phyloP scores from a whole-genome alignment of 2,797 vertebrate genomes.

The Carapus acus region DNA sequence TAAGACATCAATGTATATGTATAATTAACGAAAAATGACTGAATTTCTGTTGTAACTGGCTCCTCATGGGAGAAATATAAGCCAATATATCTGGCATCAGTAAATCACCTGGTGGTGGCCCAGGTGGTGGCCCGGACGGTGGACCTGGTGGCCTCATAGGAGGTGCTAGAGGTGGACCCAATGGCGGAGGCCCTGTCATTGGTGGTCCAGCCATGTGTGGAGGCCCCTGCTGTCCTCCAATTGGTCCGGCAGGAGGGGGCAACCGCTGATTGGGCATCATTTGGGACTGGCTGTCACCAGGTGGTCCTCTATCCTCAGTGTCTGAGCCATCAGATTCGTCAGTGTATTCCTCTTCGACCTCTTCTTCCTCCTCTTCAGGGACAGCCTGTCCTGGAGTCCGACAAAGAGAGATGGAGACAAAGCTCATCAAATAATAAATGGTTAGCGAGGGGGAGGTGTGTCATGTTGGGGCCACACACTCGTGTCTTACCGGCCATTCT shows the following conservation, averaged over 20 bases:
- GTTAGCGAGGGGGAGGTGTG: no score
- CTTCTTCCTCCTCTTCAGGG: conserved; percentile 89
- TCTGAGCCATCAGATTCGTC: conserved; percentile 78
- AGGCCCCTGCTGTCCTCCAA: conserved; percentile 70
- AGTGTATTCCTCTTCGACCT: conserved; percentile 86
- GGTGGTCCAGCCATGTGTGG: conserved; percentile 86
- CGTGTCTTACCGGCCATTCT: conserved; percentile 89
- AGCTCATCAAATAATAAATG: neutral
- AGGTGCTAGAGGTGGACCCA: conserved; percentile 91
- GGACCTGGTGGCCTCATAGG: conserved; percentile 93
- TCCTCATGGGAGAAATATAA: no score
- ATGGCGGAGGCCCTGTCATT: conserved; percentile 88
- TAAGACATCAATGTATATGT: no score
- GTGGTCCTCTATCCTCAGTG: conserved; percentile 73
- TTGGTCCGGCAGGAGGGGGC: conserved; percentile 59
- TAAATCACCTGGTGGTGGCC: conserved; percentile 87
- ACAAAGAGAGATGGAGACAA: neutral
- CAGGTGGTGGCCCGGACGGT: conserved; percentile 90
- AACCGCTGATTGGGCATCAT: conserved; percentile 54
- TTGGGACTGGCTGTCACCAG: conserved; percentile 62
- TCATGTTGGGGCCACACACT: accelerated
- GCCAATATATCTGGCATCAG: no score
- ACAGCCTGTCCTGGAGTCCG: conserved; percentile 84
- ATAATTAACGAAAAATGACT: no score
- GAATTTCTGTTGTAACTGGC: no score